Evolutionary conservation across 2,888 invertebrate genomes (phyloP).

Genomic region (Drosophila kambysellisi): DNA sequence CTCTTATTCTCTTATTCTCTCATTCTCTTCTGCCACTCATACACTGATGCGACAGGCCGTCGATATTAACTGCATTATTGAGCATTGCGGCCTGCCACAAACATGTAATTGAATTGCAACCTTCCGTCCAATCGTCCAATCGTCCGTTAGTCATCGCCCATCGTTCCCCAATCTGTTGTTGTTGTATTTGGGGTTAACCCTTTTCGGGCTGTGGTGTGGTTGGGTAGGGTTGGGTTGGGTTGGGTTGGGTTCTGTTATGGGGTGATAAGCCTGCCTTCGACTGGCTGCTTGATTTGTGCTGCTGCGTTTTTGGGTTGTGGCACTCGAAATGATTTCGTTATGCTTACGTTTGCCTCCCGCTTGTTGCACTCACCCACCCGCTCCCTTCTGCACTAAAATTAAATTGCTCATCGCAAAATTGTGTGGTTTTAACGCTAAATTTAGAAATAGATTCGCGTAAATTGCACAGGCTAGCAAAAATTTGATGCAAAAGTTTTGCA

Average conservation of each 20-base stretch:
- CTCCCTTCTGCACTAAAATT: conserved; percentile 41
- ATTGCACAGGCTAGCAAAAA: conserved; percentile 39
- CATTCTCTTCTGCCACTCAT: neutral
- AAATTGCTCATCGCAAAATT: conserved; percentile 75
- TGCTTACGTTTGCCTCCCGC: conserved; percentile 16
- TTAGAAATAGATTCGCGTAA: conserved; percentile 57
- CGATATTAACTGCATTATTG: conserved; percentile 80
- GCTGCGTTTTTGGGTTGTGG: conserved; percentile 32
- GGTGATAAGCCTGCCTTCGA: conserved; percentile 21
- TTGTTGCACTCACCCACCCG: conserved; percentile 1
- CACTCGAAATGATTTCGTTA: conserved; percentile 34
- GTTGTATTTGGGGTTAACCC: conserved; percentile 59
- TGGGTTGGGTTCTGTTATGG: neutral
- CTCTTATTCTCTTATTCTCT: neutral
- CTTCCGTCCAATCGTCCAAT: conserved; percentile 55
- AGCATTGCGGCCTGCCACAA: conserved; percentile 80
- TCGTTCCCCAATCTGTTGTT: conserved; percentile 23
- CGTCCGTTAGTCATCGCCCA: conserved; percentile 56
- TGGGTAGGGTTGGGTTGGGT: neutral
- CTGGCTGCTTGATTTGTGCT: conserved; percentile 47
- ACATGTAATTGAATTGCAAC: conserved; percentile 79
- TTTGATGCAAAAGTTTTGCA: neutral
- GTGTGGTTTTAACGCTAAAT: conserved; percentile 75
- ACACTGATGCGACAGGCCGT: conserved; percentile 39
- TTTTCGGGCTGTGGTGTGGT: neutral